These are phyloP conservation scores for Fukomys damarensis DNA, from an alignment of 2,113 vertebrate species.

Conservation along the genomic window DNA sequence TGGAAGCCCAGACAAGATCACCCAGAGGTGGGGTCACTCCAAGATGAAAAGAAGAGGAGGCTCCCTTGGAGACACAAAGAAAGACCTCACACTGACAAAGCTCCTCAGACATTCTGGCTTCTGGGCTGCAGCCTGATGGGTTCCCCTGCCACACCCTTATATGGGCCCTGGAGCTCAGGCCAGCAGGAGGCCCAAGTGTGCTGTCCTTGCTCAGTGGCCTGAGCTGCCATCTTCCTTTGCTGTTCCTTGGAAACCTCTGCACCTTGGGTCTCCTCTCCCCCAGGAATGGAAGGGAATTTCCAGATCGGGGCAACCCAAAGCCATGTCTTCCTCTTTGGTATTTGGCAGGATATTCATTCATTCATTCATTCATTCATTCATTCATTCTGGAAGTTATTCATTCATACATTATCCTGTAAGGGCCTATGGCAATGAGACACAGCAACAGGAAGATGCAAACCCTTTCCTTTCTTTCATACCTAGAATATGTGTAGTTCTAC, in stretches of 20 bases:
- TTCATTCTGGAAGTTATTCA: no score
- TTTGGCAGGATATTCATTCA: not conserved
- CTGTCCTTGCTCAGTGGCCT: no score
- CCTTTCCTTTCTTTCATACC: not conserved
- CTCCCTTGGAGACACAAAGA: not conserved
- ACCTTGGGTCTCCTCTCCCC: not conserved
- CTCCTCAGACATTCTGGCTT: not conserved
- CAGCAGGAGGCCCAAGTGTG: no score
- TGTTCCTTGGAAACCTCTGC: not conserved
- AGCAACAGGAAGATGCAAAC: not conserved
- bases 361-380: not conserved
- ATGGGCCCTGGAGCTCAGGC: not conserved
- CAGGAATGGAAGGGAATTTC: not conserved
- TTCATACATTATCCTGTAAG: not conserved
- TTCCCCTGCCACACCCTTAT: rapidly evolving
- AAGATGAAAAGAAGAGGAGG: not conserved
- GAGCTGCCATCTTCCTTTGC: not conserved
- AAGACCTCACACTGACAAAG: not conserved
- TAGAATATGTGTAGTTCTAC: rapidly evolving
- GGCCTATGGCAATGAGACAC: not conserved
- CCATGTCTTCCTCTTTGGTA: not conserved
- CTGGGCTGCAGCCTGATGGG: not conserved
- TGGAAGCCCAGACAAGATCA: not conserved
- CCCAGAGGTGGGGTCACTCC: not conserved
- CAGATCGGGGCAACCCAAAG: not conserved